Percentiles rank a stretch among this genome's conserved stretches.
phyloP scores from a whole-genome alignment of 2,888 invertebrate genomes.

The Mythimna loreyi region DNA sequence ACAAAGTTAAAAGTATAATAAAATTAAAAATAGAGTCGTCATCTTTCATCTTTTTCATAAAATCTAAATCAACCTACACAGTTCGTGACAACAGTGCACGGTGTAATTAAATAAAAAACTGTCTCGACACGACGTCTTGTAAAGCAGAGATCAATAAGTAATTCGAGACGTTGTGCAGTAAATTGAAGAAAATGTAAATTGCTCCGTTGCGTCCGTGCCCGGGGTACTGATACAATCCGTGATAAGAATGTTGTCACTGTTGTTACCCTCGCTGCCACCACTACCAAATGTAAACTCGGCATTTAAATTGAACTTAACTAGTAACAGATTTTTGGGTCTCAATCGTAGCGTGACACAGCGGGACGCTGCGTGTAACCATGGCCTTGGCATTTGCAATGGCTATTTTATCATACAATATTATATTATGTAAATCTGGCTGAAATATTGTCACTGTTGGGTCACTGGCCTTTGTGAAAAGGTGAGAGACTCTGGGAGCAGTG shows the following conservation, averaged over 20 bases:
- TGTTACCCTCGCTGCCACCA: conserved; percentile 43
- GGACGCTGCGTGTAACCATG: no score
- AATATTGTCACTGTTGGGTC: no score
- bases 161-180: conserved; percentile 81
- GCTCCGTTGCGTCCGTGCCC: conserved; percentile 81
- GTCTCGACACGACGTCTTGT: conserved; percentile 50
- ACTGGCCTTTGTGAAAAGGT: no score
- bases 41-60: not conserved
- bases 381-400: no score
- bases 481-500: no score
- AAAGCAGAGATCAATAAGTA: conserved; percentile 80
- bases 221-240: conserved; percentile 77
- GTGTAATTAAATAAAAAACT: conserved; percentile 33
- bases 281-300: conserved; percentile 31
- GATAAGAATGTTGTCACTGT: conserved; percentile 76
- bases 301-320: no score
- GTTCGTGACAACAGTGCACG: conserved; percentile 7
- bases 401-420: no score
- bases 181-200: conserved; percentile 89
- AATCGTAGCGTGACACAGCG: no score
- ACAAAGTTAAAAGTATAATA: no score
- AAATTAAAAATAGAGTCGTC: no score
- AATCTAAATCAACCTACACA: not conserved
- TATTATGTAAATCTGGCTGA: no score
- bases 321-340: no score